phyloP scores from a whole-genome alignment of 2,113 vertebrate genomes.

The Daboia siamensis region DNA sequence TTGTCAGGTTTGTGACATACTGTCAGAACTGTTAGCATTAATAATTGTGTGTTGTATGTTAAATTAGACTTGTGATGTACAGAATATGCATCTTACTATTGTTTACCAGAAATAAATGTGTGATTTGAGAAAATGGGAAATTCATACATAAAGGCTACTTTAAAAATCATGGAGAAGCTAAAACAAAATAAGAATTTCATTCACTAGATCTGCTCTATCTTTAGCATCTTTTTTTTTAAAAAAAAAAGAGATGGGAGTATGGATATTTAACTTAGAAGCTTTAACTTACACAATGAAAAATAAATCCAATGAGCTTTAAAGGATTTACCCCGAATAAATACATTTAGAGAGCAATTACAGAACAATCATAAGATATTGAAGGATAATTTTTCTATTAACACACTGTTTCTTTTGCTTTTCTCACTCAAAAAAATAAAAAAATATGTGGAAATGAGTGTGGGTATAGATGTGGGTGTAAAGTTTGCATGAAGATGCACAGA shows the following conservation, averaged over 20 bases:
- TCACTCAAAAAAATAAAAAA: background rate
- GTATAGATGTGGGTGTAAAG: background rate
- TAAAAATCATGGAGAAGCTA: background rate
- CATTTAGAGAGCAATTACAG: background rate
- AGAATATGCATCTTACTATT: conserved; percentile 44
- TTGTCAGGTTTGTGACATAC: conserved; percentile 51
- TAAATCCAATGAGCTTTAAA: background rate
- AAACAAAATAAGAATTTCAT: background rate
- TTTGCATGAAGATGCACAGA: background rate
- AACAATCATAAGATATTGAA: background rate
- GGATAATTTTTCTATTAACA: background rate
- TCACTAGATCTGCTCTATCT: fast-evolving
- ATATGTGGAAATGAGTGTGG: background rate
- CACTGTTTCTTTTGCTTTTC: background rate
- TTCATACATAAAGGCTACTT: conserved; percentile 24
- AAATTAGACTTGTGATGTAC: conserved; percentile 55
- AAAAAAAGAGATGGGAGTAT: background rate
- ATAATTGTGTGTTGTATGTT: conserved; percentile 40
- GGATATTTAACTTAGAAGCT: background rate
- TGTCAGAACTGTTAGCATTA: conserved; percentile 56
- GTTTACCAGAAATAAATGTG: conserved; percentile 45
- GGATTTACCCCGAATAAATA: background rate
- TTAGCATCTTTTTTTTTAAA: conserved; percentile 25
- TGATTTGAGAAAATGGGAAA: conserved; percentile 40
- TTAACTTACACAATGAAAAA: background rate